These are phyloP conservation scores for Caenorhabditis virilis DNA, from an alignment of 2,888 invertebrate genomes.

Conservation along the genomic window DNA sequence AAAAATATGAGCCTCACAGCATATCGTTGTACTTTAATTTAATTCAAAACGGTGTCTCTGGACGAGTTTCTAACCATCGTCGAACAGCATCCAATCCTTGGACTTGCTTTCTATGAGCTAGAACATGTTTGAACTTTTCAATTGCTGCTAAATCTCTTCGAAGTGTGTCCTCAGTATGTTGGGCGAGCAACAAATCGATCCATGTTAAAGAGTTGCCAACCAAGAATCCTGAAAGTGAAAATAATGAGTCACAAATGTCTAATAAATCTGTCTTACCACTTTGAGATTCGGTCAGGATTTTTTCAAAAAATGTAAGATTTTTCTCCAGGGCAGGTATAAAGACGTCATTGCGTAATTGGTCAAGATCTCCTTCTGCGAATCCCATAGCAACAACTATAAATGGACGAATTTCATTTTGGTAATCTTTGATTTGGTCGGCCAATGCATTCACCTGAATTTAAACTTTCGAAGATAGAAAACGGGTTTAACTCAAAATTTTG, in stretches of 20 bases:
- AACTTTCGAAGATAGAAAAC: background rate
- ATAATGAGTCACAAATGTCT: too few relatives aligned
- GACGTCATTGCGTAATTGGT: conserved; percentile 32
- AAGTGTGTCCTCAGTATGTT: conserved; percentile 43
- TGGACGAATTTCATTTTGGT: conserved; percentile 30
- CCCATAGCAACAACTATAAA: conserved; percentile 38
- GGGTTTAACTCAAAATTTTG: background rate
- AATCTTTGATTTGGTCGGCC: conserved; percentile 56
- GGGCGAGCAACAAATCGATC: conserved; percentile 56
- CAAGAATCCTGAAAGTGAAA: too few relatives aligned
- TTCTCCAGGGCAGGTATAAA: conserved; percentile 56
- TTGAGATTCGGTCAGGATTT: conserved; percentile 37
- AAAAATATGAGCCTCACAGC: background rate
- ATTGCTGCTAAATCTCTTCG: conserved; percentile 49
- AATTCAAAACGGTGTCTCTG: conserved; percentile 43
- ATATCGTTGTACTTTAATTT: too few relatives aligned
- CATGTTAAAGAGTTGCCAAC: conserved; percentile 53
- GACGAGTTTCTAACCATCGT: conserved; percentile 54
- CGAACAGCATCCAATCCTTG: conserved; percentile 51
- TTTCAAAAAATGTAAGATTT: conserved; percentile 50
- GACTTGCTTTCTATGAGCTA: conserved; percentile 54
- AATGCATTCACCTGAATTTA: conserved; percentile 36
- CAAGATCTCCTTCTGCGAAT: conserved; percentile 43
- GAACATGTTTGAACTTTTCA: conserved; percentile 47
- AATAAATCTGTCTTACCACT: too few relatives aligned